Conservation (phyloP, 2,797 vertebrate species). For the Bovichtus variegatus region DNA sequence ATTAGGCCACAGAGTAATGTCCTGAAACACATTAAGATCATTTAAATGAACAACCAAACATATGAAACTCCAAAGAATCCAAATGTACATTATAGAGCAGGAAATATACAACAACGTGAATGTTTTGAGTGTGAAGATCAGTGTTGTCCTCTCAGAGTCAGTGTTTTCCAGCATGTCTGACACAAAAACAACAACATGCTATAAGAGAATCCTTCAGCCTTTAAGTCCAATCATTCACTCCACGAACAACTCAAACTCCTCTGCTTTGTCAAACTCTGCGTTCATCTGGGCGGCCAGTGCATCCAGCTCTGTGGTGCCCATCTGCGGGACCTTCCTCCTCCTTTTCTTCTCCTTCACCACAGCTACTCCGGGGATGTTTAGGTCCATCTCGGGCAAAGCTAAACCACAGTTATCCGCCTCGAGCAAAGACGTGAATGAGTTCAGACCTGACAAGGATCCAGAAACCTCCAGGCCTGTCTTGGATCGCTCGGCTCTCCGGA, state of each 20-base stretch:
- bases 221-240: constrained; percentile 48
- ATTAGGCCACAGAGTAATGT: not conserved
- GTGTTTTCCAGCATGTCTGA: constrained; percentile 1
- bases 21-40: constrained; percentile 6
- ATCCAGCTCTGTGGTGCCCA: constrained; percentile 65
- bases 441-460: constrained; percentile 37
- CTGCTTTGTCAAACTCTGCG: constrained; percentile 76
- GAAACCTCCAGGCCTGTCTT: constrained; percentile 37
- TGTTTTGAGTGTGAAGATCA: not conserved
- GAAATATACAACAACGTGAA: constrained; percentile 5
- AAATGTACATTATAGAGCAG: constrained; percentile 23
- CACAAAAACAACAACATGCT: not conserved
- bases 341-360: constrained; percentile 70
- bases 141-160: not conserved
- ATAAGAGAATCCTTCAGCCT: not conserved
- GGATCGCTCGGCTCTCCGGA: not conserved
- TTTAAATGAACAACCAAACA: not conserved
- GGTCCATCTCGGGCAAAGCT: constrained; percentile 47
- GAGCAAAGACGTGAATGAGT: constrained; percentile 61
- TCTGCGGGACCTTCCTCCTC: constrained; percentile 68
- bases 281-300: constrained; percentile 74
- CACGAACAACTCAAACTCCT: constrained; percentile 74
- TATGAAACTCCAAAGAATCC: not conserved
- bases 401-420: constrained; percentile 45
- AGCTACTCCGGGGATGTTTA: constrained; percentile 74